Evolutionary conservation across 2,797 vertebrate genomes (phyloP).

Genomic region (Fistularia commersonii): DNA sequence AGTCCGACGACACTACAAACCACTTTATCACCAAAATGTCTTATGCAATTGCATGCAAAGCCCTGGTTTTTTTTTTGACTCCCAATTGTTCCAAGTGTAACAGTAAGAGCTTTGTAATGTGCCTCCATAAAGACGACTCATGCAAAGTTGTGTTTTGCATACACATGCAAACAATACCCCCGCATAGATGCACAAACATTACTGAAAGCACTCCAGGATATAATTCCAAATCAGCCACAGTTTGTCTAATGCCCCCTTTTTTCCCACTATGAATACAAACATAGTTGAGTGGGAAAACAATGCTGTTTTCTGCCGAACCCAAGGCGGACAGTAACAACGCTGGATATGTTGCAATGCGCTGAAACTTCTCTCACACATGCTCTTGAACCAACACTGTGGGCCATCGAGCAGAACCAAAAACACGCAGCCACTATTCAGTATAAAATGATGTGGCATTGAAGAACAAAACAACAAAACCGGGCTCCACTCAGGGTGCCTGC

Average conservation of each 20-base stretch:
- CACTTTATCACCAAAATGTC: no score
- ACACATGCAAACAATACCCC: no score
- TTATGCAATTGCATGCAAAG: no score
- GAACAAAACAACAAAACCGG: slow-evolving; percentile 16
- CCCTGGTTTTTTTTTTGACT: no score
- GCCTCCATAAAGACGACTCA: no score
- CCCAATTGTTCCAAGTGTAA: no score
- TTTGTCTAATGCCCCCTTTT: not conserved
- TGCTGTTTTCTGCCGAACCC: slow-evolving; percentile 2
- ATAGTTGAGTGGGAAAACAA: not conserved
- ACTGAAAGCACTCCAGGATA: not conserved
- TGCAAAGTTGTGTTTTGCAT: no score
- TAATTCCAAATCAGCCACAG: not conserved
- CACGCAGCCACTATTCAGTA: slow-evolving; percentile 18
- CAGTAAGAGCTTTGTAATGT: no score
- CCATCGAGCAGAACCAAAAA: slow-evolving; percentile 16
- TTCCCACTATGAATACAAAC: not conserved
- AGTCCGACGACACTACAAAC: no score
- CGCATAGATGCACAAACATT: not conserved
- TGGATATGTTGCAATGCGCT: slow-evolving; percentile 40
- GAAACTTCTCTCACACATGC: slow-evolving; percentile 13
- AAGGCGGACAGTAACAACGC: slow-evolving; percentile 4
- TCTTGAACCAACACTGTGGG: slow-evolving; percentile 22
- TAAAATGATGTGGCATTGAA: slow-evolving; percentile 12
- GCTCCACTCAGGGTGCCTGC: slow-evolving; percentile 4